Base-by-base conservation (phyloP, 2,113 vertebrate species). In the Ia io region DNA sequence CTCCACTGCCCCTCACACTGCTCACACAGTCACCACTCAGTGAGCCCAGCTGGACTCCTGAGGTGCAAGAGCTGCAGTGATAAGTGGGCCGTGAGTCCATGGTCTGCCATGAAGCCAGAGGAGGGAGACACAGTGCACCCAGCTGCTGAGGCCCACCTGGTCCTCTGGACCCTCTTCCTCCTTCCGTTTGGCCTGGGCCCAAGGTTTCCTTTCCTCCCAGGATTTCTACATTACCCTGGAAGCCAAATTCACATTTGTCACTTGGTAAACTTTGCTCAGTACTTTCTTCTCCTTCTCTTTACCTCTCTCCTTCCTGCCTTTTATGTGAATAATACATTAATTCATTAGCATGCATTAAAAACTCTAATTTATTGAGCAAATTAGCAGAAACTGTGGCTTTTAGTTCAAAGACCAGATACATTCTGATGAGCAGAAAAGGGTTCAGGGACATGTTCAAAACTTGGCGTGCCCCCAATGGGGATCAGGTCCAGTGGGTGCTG, bases 321-420 rank as follows among this genome's bases (percentile, higher is more conserved):
- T 82, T 84, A 23, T 73, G 35, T 35, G 80, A 82, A 84, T 90
- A 76, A 61, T 30, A 80, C 28, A 77, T 35, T 82, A 93, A 77
- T 94, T 95, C 53, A 83, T 94, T 92, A 95, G 67, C 76, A 94
- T 91, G 93, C 69, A 94, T 94, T 89, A 89, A 91, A 80, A 88
- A 89, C 30, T 42, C 74, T 76, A 89, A 76, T 91, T 91, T 96
- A n/a, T 65, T 20, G 20, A 92, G 44, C 84, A 94, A 96, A 96
- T 93, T 87, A 90, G 70, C 71, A 97, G 77, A 90, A 96, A 49
- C 37, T 53, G 32, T 93, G 84, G 23, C 77, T 93, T 97, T 83
- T 92, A 40, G 61, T 95, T 95, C 88, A 71, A 77, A 92, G 85
- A 73, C 61, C 92, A 84, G 88, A 51, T 47, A 42, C 30, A 90